phyloP scores from a whole-genome alignment of 1,140 invertebrate species.

The Neodiprion fabricii region DNA sequence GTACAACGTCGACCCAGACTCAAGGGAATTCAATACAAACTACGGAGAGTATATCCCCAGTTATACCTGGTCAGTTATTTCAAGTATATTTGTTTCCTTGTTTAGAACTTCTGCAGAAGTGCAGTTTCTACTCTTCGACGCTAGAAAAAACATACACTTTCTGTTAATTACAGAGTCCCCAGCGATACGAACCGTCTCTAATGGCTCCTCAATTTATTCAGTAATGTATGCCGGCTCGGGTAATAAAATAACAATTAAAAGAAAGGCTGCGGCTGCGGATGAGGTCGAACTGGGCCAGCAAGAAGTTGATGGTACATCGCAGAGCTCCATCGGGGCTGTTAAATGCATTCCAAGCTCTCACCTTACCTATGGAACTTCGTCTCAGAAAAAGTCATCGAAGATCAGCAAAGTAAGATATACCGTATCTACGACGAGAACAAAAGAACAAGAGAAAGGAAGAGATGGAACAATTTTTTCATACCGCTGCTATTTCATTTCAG shows the following conservation, averaged over 20 bases:
- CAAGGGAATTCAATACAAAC: slow-evolving; percentile 55
- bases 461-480: background rate
- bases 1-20: slow-evolving; percentile 71
- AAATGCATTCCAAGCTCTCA: slow-evolving; percentile 61
- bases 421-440: too few relatives aligned
- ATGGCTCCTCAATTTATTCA: slow-evolving; percentile 77
- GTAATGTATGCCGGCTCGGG: slow-evolving; percentile 79
- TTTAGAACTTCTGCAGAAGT: background rate
- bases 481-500: slow-evolving; percentile 32
- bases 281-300: slow-evolving; percentile 44
- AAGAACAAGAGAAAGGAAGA: too few relatives aligned
- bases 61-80: slow-evolving; percentile 41
- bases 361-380: slow-evolving; percentile 51
- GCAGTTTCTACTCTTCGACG: background rate
- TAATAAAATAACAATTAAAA: slow-evolving; percentile 83
- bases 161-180: slow-evolving; percentile 47
- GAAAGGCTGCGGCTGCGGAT: slow-evolving; percentile 68
- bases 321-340: slow-evolving; percentile 47
- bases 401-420: slow-evolving; percentile 53
- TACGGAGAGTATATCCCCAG: slow-evolving; percentile 51
- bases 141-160: background rate
- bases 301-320: slow-evolving; percentile 44
- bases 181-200: slow-evolving; percentile 67
- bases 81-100: background rate
- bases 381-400: slow-evolving; percentile 57